Conservation (phyloP, 1,140 invertebrate genomes). For the Chlorops oryzae region DNA sequence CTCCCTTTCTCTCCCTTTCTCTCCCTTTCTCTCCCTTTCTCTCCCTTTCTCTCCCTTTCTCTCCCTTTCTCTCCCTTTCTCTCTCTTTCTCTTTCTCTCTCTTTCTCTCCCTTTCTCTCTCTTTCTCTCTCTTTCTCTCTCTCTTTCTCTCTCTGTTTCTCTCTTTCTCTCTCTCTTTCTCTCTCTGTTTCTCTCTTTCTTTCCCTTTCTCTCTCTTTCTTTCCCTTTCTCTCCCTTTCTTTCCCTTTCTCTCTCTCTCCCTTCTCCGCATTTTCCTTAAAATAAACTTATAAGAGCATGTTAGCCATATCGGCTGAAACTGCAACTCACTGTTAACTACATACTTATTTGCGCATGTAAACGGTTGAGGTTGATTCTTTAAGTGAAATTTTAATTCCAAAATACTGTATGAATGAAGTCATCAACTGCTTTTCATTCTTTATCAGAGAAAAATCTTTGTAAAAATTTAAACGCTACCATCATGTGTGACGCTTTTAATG, state of each 20-base stretch:
- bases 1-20: not conserved
- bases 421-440: no score
- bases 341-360: no score
- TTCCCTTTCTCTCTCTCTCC: not conserved
- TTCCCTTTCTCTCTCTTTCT: not conserved
- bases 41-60: constrained; percentile 2
- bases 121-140: not conserved
- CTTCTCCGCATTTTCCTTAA: no score
- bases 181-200: not conserved
- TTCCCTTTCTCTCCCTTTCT: not conserved
- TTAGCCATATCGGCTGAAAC: no score
- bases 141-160: not conserved
- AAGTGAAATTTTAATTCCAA: no score
- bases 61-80: constrained; percentile 6
- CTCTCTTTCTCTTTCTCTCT: not conserved
- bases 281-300: no score
- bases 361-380: no score
- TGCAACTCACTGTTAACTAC: no score
- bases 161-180: not conserved
- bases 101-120: constrained; percentile 1
- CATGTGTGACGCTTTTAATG: no score
- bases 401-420: no score
- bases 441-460: no score
- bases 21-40: not conserved
- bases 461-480: no score